phyloP scores from a whole-genome alignment of 2,888 invertebrate genomes.

The Stenolophus ochropezus region DNA sequence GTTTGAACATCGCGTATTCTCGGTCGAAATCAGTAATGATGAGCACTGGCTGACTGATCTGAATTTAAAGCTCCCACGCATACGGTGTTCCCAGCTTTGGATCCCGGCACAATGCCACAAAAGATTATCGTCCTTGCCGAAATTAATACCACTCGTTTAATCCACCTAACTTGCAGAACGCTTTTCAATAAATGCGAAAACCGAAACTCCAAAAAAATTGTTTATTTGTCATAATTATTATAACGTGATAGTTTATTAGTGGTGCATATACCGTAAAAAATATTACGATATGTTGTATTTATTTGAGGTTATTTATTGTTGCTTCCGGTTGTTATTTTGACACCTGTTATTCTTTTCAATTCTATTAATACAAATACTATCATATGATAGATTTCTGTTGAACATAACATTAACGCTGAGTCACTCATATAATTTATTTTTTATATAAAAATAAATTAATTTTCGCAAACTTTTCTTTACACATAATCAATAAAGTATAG shows the following conservation, averaged over 20 bases:
- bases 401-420: no score
- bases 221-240: slow-evolving; percentile 2
- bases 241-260: slow-evolving; percentile 5
- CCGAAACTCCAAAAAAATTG: slow-evolving; percentile 27
- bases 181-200: slow-evolving; percentile 13
- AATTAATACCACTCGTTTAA: slow-evolving; percentile 12
- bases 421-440: no score
- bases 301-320: neutral
- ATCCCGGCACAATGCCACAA: slow-evolving; percentile 20
- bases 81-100: neutral
- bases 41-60: neutral
- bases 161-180: slow-evolving; percentile 18
- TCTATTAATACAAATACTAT: neutral
- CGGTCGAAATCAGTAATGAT: slow-evolving; percentile 16
- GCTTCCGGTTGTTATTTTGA: slow-evolving; percentile 19
- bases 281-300: neutral
- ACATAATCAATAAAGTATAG: no score
- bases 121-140: slow-evolving; percentile 28
- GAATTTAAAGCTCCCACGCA: slow-evolving; percentile 29
- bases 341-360: neutral
- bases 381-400: neutral
- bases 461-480: no score
- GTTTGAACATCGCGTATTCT: slow-evolving; percentile 1
- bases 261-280: slow-evolving; percentile 8
- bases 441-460: no score